These are phyloP conservation scores for Epistrophella euchroma DNA, from an alignment of 2,888 invertebrate species.

Conservation along the genomic window DNA sequence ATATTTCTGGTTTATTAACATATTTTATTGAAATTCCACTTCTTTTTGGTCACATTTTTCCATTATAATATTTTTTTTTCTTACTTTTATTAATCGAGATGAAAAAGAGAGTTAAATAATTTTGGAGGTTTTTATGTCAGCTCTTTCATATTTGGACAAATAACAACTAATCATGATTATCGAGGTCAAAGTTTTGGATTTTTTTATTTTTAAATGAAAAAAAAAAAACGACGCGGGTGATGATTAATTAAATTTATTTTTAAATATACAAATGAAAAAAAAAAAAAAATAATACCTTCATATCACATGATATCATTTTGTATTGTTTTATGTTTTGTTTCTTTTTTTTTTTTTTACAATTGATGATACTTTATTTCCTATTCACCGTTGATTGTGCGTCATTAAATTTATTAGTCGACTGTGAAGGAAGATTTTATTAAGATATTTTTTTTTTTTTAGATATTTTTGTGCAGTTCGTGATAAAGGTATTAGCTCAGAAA, in stretches of 20 bases:
- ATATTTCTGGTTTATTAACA: constrained; percentile 63
- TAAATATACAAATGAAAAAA: background rate
- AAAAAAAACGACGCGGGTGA: background rate
- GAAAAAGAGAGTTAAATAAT: constrained; percentile 34
- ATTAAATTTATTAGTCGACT: constrained; percentile 24
- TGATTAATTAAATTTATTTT: constrained; percentile 20
- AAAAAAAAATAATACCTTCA: background rate
- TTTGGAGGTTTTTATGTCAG: constrained; percentile 62
- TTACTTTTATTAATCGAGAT: constrained; percentile 8
- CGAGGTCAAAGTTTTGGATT: constrained; percentile 23
- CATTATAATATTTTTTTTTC: background rate
- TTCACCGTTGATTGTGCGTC: background rate
- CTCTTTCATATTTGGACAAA: constrained; percentile 37
- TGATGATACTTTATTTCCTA: constrained; percentile 2
- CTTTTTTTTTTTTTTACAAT: no score
- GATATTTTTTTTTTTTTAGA: background rate
- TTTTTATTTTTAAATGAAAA: background rate
- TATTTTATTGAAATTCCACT: constrained; percentile 25
- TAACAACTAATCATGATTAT: background rate
- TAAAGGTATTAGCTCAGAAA: background rate
- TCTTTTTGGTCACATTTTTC: constrained; percentile 8
- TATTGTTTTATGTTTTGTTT: no score
- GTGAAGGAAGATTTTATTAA: background rate
- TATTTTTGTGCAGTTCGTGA: background rate
- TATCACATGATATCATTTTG: constrained; percentile 16